These are phyloP conservation scores for Pedetes capensis DNA, from an alignment of 2,113 vertebrate species.

Conservation along the genomic window DNA sequence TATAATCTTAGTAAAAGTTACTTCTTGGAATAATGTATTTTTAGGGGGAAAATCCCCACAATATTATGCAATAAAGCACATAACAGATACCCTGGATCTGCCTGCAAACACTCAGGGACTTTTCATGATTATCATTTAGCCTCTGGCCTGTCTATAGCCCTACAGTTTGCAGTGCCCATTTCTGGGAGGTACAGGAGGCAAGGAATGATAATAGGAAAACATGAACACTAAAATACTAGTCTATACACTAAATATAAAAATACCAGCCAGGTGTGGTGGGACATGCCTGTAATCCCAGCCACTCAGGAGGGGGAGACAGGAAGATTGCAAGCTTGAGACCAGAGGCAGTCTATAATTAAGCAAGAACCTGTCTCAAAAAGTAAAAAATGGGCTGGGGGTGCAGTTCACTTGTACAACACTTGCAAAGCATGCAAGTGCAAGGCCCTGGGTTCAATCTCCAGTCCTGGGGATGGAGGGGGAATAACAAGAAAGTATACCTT, in stretches of 20 bases:
- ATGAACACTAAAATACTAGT: background rate
- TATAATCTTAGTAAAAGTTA: background rate
- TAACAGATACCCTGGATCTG: background rate
- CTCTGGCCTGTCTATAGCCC: background rate
- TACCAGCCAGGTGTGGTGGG: too few relatives aligned
- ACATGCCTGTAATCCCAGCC: too few relatives aligned
- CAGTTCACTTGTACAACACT: too few relatives aligned
- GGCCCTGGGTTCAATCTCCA: too few relatives aligned
- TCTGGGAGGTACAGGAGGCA: background rate
- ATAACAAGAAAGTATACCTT: background rate
- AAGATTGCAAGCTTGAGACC: too few relatives aligned
- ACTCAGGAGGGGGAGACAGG: too few relatives aligned
- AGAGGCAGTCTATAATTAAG: too few relatives aligned
- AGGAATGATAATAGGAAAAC: background rate
- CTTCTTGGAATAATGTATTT: background rate
- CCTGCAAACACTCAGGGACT: background rate
- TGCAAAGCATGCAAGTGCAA: too few relatives aligned
- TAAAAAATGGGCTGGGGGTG: too few relatives aligned
- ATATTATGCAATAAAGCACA: background rate
- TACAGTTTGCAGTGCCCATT: background rate
- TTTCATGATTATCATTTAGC: background rate
- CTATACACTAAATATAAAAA: background rate
- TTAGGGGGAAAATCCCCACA: too few relatives aligned
- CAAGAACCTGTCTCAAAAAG: too few relatives aligned
- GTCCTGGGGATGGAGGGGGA: too few relatives aligned